Base-by-base conservation (phyloP, 1,140 invertebrate genomes). In the Zaprionus ghesquierei region DNA sequence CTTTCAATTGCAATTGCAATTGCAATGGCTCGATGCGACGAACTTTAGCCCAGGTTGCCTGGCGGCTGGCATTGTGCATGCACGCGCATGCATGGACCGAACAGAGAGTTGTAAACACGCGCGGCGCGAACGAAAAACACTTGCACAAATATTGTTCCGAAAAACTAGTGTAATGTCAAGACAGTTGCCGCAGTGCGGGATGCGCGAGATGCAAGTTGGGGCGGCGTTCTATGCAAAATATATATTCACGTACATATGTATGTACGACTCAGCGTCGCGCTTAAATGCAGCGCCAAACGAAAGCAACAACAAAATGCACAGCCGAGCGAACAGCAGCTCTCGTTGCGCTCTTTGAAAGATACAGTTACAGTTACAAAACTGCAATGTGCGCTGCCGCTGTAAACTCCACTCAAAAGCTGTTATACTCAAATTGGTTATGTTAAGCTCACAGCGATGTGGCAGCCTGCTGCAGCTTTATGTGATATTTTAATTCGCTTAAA, bases 91-190 rank as follows among this genome's bases (percentile, higher is more conserved):
- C 38, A 55, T 46, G 33, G 46, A 27, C 23, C 31, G 51, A 51
- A 62, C 20, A 54, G 61, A 63, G 56, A 79, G 15, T 50, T 51
- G 49, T 41, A 69, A 81, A 74, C 63, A 81, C 58, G 54, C 75
- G 58, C 64, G 55, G 44, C 66, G 58, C 64, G 51, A 29, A 13
- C 23, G 41, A 68, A 35, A 59, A 75, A 69, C 82, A 87, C 84
- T 87, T 87, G 82, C 75, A 68, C 77, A 87, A 87, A 87, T 82
- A 89, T 82, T 82, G 44, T 49, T 69, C 22, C 46, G 20, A 60
- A 60, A 56, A 62, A 77, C 60, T 56, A 46, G 31, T 51, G 31
- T 33, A 66, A 55, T 49, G 63, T 65, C 29, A 60, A 68, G 63
- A 68, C 20, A 68, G 33, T 49, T 54, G 49, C 31, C 46, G 56